These are phyloP conservation scores for Scolopax bukidnonensis DNA, from an alignment of 2,797 vertebrate genomes.

Conservation along the genomic window DNA sequence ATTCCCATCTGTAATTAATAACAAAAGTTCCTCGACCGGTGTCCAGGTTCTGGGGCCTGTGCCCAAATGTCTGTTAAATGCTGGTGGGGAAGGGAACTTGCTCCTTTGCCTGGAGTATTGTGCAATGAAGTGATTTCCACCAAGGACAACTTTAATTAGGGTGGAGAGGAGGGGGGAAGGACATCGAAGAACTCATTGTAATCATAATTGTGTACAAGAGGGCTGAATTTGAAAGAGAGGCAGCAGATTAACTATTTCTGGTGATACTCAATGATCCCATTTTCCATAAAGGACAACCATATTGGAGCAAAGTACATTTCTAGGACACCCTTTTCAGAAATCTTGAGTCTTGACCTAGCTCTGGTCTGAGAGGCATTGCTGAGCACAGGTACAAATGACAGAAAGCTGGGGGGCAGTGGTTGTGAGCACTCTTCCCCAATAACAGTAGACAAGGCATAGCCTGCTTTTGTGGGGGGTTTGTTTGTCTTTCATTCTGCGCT, in stretches of 20 bases:
- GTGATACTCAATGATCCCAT: background rate
- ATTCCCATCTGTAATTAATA: background rate
- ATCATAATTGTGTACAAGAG: background rate
- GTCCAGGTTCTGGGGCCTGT: background rate
- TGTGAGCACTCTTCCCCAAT: background rate
- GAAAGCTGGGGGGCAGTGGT: background rate
- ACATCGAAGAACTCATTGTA: background rate
- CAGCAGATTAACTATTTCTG: background rate
- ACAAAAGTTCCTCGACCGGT: background rate
- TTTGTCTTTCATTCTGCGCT: background rate
- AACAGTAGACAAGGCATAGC: background rate
- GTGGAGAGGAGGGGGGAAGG: background rate
- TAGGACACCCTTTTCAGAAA: background rate
- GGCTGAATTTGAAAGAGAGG: background rate
- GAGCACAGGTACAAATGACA: background rate
- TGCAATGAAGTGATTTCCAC: background rate
- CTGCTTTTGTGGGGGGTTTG: background rate
- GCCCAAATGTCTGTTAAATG: background rate
- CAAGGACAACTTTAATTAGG: background rate
- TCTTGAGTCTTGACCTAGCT: background rate
- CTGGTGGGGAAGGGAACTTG: background rate
- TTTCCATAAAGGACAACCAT: background rate
- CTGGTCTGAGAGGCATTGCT: background rate
- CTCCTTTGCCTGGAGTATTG: background rate
- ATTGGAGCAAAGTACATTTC: fast-evolving